Conservation (phyloP, 2,797 vertebrate genomes). For the Lates japonicus region DNA sequence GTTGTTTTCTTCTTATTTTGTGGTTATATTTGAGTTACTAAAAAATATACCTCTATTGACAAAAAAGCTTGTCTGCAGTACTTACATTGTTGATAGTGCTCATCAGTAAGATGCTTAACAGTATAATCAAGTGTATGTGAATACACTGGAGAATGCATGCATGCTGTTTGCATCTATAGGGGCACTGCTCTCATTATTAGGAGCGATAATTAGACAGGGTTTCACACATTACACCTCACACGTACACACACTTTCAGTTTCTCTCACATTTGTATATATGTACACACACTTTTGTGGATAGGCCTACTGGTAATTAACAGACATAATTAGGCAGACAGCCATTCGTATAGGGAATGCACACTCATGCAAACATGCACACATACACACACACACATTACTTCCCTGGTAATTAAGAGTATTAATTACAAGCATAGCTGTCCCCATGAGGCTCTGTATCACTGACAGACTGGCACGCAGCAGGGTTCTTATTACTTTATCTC, state of each 20-base stretch:
- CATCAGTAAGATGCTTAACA: constrained; percentile 18
- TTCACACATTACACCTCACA: constrained; percentile 50
- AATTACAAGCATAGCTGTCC: constrained; percentile 84
- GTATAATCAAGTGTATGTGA: constrained; percentile 38
- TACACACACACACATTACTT: constrained; percentile 61
- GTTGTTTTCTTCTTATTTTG: neutral
- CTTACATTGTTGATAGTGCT: neutral
- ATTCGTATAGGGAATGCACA: constrained; percentile 75
- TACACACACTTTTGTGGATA: constrained; percentile 64
- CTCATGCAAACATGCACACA: constrained; percentile 49
- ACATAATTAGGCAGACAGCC: constrained; percentile 83
- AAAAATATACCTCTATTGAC: neutral
- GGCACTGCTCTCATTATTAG: constrained; percentile 61
- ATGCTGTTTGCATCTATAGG: constrained; percentile 57
- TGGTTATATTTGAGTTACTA: neutral
- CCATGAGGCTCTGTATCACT: constrained; percentile 82
- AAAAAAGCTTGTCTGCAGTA: neutral
- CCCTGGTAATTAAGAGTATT: constrained; percentile 85
- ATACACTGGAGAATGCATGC: constrained; percentile 12
- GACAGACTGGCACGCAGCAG: constrained; percentile 78
- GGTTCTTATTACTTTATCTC: constrained; percentile 80
- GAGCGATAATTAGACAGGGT: constrained; percentile 73
- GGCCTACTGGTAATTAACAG: constrained; percentile 82
- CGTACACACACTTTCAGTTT: constrained; percentile 18
- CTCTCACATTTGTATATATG: constrained; percentile 44